Base-by-base conservation (phyloP, 2,113 vertebrate genomes). In the Erpornis zantholeuca region DNA sequence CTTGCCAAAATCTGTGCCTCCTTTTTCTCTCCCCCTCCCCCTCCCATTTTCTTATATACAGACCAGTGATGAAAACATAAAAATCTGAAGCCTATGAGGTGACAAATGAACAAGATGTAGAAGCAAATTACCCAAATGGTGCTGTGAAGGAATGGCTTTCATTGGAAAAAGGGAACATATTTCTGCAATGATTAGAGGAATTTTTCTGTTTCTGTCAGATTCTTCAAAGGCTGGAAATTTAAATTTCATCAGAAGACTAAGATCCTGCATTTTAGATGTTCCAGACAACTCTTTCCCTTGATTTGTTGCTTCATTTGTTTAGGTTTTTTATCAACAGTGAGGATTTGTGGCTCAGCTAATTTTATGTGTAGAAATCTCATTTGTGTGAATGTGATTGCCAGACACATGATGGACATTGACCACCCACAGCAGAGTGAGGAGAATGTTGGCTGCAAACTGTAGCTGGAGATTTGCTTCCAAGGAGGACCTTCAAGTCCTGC, bases 21-120 rank as follows among this genome's bases (percentile, higher is more conserved):
- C 50, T 89, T 89, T 82, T 94, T 84, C 60, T 81, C 19, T 33
- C 61, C 63, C 40, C 40, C 40, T 40, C 42, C 40, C 40, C 80
- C 53, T 53, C 84, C 69, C 50, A 1, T 92, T 93, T 95, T 88
- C 76, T 83, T 92, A 86, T 86, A 97, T 77, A 94, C 86, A 93
- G 86, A 92, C 75, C 78, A 42, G 75, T 71, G 86, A 92, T 94
- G 88, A 96, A 96, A 96, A 94, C 84, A 90, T 68, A 95, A 96
- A 94, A 93, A 94, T 90, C 88, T 85, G 78, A 96, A 93, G 90
- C 84, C 90, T 89, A 76, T 88, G 93, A 97, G 94, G 92, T 94
- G 96, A 96, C 90, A 92, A 94, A 96, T 85, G 82, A 96, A 89
- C 84, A 91, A 95, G 92, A 95, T 78, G 64, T 93, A 95, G 82